A percentile compares a stretch with the other conserved stretches of the same genome.
Evolutionary conservation across 2,113 vertebrate species (phyloP).

Genomic region (Melanerpes formicivorus): DNA sequence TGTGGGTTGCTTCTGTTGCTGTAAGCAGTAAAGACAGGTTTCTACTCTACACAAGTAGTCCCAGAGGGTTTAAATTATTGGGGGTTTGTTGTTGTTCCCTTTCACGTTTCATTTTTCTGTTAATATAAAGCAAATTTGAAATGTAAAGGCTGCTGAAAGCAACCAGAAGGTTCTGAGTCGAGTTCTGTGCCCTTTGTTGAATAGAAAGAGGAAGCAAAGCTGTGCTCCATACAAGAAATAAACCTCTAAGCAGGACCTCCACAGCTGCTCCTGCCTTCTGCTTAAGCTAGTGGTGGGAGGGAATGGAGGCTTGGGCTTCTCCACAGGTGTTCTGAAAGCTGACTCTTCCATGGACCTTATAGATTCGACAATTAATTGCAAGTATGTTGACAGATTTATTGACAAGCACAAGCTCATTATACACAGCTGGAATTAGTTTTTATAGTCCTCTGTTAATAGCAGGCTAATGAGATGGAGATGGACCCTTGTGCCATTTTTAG

Average conservation of each 20-base stretch:
- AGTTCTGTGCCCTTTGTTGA: background rate
- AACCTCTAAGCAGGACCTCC: background rate
- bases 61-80: background rate
- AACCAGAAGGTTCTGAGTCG: background rate
- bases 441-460: background rate
- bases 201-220: background rate
- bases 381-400: background rate
- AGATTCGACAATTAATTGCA: background rate
- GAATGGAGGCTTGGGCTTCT: background rate
- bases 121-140: background rate
- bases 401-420: background rate
- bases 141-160: background rate
- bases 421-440: background rate
- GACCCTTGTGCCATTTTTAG: background rate
- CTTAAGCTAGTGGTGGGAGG: background rate
- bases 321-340: background rate
- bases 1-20: background rate
- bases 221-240: background rate
- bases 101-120: background rate
- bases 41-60: background rate
- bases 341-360: accelerated
- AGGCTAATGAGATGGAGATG: background rate
- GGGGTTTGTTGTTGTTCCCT: background rate
- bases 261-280: background rate
- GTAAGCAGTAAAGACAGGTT: background rate